Percentiles rank a stretch among this genome's conserved stretches.
Evolutionary conservation across 2,113 vertebrate genomes (phyloP).

Genomic region (Procavia capensis): DNA sequence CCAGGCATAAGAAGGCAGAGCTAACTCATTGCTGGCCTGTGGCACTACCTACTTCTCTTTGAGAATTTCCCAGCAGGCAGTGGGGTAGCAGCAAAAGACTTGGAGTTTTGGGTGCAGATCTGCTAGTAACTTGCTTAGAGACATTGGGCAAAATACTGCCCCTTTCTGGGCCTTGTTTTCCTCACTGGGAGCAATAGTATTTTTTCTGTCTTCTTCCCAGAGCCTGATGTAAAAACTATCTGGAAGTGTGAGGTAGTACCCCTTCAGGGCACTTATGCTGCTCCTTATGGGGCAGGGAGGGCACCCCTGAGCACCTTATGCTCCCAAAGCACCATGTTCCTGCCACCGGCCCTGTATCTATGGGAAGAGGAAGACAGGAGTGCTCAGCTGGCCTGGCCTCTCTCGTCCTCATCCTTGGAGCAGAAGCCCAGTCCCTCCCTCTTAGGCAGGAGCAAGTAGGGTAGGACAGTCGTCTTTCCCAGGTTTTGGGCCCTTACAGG

Average conservation of each 20-base stretch:
- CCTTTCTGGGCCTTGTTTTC: neutral
- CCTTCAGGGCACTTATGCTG: neutral
- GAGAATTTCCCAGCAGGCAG: neutral
- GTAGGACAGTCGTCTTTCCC: neutral
- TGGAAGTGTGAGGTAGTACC: neutral
- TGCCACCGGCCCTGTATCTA: neutral
- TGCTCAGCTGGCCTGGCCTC: neutral
- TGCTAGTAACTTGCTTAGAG: neutral
- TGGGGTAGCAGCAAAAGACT: neutral
- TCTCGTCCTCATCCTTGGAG: neutral
- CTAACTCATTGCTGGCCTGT: neutral
- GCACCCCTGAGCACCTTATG: no score
- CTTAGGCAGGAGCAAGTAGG: neutral
- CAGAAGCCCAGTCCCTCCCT: neutral
- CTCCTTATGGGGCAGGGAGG: neutral
- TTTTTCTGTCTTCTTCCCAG: neutral
- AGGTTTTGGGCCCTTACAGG: neutral
- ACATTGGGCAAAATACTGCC: neutral
- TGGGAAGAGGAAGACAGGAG: neutral
- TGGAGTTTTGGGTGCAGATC: neutral
- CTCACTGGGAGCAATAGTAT: neutral
- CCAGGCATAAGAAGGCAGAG: neutral
- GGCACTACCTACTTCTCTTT: neutral
- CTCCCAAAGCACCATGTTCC: neutral
- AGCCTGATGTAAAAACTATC: neutral